A percentile compares a stretch with the other conserved stretches of the same genome.
phyloP scores from a whole-genome alignment of 2,888 invertebrate genomes.

The Hydriomena furcata region DNA sequence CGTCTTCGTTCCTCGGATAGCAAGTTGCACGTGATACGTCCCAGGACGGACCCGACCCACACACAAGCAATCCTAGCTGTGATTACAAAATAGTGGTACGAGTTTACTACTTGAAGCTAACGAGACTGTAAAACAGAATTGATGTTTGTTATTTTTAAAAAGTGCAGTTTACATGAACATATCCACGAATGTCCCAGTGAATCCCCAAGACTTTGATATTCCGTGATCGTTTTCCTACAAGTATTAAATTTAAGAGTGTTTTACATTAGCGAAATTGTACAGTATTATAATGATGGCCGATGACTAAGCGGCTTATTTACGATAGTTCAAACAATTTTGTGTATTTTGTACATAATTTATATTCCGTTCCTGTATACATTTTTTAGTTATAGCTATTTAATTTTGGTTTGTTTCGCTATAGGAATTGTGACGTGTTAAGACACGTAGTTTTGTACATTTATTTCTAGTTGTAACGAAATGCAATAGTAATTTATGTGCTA shows the following conservation, averaged over 20 bases:
- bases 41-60: constrained; percentile 24
- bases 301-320: constrained; percentile 71
- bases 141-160: constrained; percentile 61
- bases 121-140: constrained; percentile 80
- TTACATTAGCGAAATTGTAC: constrained; percentile 83
- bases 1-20: constrained; percentile 40
- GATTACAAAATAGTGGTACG: constrained; percentile 51
- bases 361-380: constrained; percentile 78
- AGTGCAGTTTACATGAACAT: constrained; percentile 63
- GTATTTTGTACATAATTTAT: constrained; percentile 79
- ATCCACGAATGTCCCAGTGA: constrained; percentile 57
- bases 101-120: constrained; percentile 46
- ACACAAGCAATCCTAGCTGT: constrained; percentile 58
- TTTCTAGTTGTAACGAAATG: constrained; percentile 77
- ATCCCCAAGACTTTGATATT: constrained; percentile 68
- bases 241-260: constrained; percentile 72
- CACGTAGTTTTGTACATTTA: constrained; percentile 72
- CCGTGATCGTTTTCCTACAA: constrained; percentile 71
- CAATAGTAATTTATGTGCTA: constrained; percentile 83
- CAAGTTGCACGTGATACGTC: constrained; percentile 17
- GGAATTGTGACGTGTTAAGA: constrained; percentile 80
- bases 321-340: constrained; percentile 72
- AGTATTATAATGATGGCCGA: constrained; percentile 79
- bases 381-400: constrained; percentile 52
- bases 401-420: constrained; percentile 51